Base-by-base conservation (phyloP, 2,888 invertebrate species). In the Globia sparganii region DNA sequence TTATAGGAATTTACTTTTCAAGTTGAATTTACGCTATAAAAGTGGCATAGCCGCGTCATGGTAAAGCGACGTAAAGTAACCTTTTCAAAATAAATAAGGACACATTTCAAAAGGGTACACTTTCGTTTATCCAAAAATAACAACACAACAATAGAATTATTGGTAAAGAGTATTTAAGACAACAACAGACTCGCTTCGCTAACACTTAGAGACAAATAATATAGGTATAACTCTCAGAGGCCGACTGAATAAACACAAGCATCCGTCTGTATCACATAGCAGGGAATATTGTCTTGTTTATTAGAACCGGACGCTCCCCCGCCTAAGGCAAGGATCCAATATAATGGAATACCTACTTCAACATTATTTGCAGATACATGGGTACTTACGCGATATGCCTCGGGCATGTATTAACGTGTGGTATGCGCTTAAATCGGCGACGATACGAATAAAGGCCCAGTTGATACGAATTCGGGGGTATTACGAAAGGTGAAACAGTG, bases 281-380 rank as follows among this genome's bases (percentile, higher is more conserved):
- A 86, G 86, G 86, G 92, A 92, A 93, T 94, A 96, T 94, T 94
- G 94, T 95, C 95, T 95, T 94, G 95, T 95, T 95, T 96, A 96
- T 95, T 95, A 95, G 93, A 92, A 92, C 93, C 95, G 94, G 95
- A 94, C 95, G 95, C 91, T 89, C 92, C 92, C 91, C 86, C 81
- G 95, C 96, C 96, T 83, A 81, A 86, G 95, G 96, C 95, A 89
- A 94, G 96, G 96, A 95, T 96, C 94, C 94, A 93, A 96, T 96
- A 96, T 96, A 96, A 96, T 96, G 94, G 95, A 96, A 96, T 96
- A 96, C 86, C 89, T 89, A 88, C 95, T 96, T 96, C 93, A 94
- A 93, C 93, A 93, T 95, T 96, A 96, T 96, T 96, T 96, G 95
- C 95, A 93, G 94, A 95, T 93, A 95, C 95, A 94, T 90, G 92